Conservation (phyloP, 2,888 invertebrate species). For the Drosophila seclusa region DNA sequence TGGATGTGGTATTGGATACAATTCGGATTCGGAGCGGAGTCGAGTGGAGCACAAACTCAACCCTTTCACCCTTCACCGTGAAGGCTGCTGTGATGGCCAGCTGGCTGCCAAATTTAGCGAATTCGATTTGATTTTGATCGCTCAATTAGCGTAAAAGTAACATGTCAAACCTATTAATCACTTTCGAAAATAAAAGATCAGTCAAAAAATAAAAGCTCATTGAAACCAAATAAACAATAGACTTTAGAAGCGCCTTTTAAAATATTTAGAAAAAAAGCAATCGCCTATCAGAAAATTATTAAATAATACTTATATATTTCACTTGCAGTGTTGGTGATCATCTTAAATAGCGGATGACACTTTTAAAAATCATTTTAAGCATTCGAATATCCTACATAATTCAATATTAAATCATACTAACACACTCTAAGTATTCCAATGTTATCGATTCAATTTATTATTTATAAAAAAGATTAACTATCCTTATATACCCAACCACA, state of each 20-base stretch:
- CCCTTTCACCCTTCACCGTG: conserved; percentile 80
- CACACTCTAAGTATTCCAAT: too few species aligned
- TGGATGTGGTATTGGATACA: conserved; percentile 32
- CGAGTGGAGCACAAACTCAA: conserved; percentile 17
- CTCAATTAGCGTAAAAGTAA: conserved; percentile 81
- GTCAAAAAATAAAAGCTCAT: conserved; percentile 1
- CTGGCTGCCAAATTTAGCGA: conserved; percentile 67
- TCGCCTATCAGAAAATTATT: not conserved
- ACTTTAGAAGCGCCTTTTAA: conserved; percentile 30
- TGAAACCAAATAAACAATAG: not conserved
- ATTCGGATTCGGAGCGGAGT: conserved; percentile 15
- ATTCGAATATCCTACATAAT: not conserved
- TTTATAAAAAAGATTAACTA: not conserved
- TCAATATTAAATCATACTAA: not conserved
- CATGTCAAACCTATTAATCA: conserved; percentile 80
- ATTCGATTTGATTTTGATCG: conserved; percentile 79
- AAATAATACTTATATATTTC: not conserved
- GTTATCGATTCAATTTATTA: not conserved
- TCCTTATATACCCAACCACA: not conserved
- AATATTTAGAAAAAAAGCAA: not conserved
- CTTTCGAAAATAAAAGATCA: conserved; percentile 63
- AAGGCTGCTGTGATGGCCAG: conserved; percentile 66
- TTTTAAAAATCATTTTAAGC: not conserved
- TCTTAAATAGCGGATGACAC: not conserved
- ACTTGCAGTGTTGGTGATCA: not conserved